Evolutionary conservation across 2,797 vertebrate species (phyloP), one percentile per base, ranked within the genome.

Genomic region (Danio kyathit): DNA sequence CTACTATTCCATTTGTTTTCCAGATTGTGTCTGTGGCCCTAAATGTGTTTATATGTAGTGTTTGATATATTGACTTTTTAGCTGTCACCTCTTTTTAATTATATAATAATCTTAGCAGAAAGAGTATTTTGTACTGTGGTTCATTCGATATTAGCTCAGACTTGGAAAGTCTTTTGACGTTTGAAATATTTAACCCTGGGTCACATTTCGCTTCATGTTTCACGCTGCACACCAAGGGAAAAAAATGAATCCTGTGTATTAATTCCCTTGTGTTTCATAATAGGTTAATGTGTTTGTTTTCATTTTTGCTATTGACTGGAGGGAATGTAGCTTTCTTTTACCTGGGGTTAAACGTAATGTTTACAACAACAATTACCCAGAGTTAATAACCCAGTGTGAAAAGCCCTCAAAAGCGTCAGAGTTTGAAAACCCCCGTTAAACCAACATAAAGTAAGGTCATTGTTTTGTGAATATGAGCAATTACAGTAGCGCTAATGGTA

Each of bases 51-150:
- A 54, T 17, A 48, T 72, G 51, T 72, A 56, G 38, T 54, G 17
- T 54, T 65, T 10, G 49, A 76, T 29, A 54, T 54, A 49, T 48
- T 9, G 38, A 40, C 41, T 57, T 48, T 49, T 60, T 19, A 41
- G 21, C 29, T 51, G 44, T 52, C 6, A 29, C 5, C 19, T 43
- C 3, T 61, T 59, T 66, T 73, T 44, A 43, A 77, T 69, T 69
- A 71, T 41, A 71, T 63, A 71, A 71, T 48, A 61, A 38, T 43
- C 12, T 71, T 79, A 71, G 76, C 19, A 66, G 46, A 76, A 19
- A 46, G 40, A 9, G 65, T 44, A 38, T 61, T 51, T 63, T 60
- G 66, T 61, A 48, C 43, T 69, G 43, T 69, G 75, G 19, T 54
- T 66, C 41, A 66, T 66, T 67, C 16, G 40, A 38, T 38, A 67